phyloP scores from a whole-genome alignment of 2,113 vertebrate species.

The Pteruthius melanotis region DNA sequence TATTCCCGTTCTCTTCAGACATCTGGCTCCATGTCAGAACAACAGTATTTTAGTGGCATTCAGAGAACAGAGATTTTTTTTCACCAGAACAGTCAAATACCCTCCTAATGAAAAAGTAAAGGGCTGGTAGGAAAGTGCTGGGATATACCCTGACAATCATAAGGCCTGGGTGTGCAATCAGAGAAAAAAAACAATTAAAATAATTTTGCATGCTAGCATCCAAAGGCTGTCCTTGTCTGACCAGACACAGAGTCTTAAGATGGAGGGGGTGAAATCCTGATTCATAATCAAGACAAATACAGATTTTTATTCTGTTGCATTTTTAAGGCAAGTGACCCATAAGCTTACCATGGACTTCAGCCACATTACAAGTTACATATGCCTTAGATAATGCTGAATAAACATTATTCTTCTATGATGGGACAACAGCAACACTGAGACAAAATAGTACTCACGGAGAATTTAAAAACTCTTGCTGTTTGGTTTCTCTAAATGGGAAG shows the following conservation, averaged over 20 bases:
- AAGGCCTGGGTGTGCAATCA: not conserved
- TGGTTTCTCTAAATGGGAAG: not conserved
- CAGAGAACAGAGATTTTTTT: not conserved
- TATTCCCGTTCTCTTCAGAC: not conserved
- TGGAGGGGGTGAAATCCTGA: not conserved
- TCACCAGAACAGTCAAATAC: not conserved
- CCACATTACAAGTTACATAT: not conserved
- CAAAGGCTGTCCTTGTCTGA: not conserved
- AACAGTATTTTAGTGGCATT: not conserved
- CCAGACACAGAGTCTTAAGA: not conserved
- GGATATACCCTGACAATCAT: not conserved
- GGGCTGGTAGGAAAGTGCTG: not conserved
- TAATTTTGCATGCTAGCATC: not conserved
- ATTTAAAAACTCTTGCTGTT: not conserved
- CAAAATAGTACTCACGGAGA: not conserved
- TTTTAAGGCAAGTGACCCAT: rapidly evolving
- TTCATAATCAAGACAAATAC: not conserved
- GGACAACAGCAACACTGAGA: not conserved
- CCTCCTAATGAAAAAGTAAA: not conserved
- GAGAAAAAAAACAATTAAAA: not conserved
- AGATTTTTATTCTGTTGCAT: not conserved
- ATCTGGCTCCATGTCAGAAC: not conserved
- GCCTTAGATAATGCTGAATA: not conserved
- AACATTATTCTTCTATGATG: not conserved
- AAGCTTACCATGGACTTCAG: not conserved